Base-by-base conservation (phyloP, 1,140 invertebrate genomes). In the Elysia chlorotica region DNA sequence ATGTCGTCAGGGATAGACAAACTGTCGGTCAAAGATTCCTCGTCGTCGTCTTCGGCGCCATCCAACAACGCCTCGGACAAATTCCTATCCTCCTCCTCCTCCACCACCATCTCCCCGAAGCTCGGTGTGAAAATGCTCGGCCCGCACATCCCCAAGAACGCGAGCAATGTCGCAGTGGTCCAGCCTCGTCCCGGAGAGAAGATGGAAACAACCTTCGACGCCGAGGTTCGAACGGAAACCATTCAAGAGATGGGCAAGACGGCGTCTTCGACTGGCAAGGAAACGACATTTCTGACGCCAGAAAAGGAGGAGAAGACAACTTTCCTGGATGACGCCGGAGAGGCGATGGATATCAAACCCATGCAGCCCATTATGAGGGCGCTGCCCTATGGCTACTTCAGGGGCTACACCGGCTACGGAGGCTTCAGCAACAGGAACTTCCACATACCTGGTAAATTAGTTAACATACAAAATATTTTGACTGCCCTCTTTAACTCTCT, bases 271-370 rank as follows among this genome's bases (percentile, higher is more conserved):
- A 25, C 67, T 14, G 57, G 67, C 28, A 83, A 81, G 35, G 81
- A 81, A 53, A 80, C 80, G 4, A 83, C 79, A 65, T 76, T 80
- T 62, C 73, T 81, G 23, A 71, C 70, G 28, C 66, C 65, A 21
- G 74, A 76, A 5, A 83, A 83, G 81, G 81, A 85, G 67, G 75
- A 84, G 67, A 83, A 83, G 82, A 80, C 80, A 30, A 82, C 83
- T 14, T 86, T 87, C 71, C 81, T 83, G 23, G 92, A 91, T 35
- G 92, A 93, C 62, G 92, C 94, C 78, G 93, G 94, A 68, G 94
- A 94, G 80, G 90, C 92, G 0, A 89, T 93, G 77, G 92, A 92
- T 79, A 92, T 96, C n/a, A 92, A 96, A 84, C 95, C 96, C 0
- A 97, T 98, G 95, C 91, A 94, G 76, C 95, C 95, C 0, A 88